phyloP scores from a whole-genome alignment of 2,113 vertebrate species.

The Sinocyclocheilus rhinocerous region DNA sequence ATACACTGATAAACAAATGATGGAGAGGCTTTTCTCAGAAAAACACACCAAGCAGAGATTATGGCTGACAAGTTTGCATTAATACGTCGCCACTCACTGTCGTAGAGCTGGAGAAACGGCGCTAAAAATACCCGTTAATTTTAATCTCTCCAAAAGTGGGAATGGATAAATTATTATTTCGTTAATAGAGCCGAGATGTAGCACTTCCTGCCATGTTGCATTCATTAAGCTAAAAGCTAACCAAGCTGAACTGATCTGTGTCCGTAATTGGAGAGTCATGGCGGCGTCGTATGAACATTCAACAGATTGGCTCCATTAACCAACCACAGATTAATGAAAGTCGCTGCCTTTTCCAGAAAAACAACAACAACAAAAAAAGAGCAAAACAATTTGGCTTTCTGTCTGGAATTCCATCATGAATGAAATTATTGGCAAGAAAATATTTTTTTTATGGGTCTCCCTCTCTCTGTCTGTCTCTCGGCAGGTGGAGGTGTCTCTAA shows the following conservation, averaged over 20 bases:
- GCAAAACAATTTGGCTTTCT: conserved; percentile 27
- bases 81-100: conserved; percentile 46
- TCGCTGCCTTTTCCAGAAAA: conserved; percentile 28
- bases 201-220: conserved; percentile 70
- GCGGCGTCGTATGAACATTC: conserved; percentile 33
- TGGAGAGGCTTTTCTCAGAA: background rate
- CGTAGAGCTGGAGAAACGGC: conserved; percentile 17
- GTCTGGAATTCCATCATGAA: conserved; percentile 9
- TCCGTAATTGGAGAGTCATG: conserved; percentile 56
- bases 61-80: conserved; percentile 55
- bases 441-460: conserved; percentile 13
- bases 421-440: conserved; percentile 32
- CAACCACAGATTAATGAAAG: conserved; percentile 55
- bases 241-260: conserved; percentile 60
- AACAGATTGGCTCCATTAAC: conserved; percentile 53
- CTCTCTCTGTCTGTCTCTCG: conserved; percentile 7
- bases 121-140: conserved; percentile 62
- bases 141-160: conserved; percentile 74
- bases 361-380: conserved; percentile 13
- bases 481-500: conserved; percentile 59
- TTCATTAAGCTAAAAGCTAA: conserved; percentile 70
- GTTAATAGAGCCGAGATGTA: conserved; percentile 74
- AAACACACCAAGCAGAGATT: conserved; percentile 5
- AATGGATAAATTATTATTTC: conserved; percentile 70
- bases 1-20: background rate